Evolutionary conservation across 2,888 invertebrate genomes (phyloP), one percentile per base, ranked within the genome.

Genomic region (Syritta pipiens): DNA sequence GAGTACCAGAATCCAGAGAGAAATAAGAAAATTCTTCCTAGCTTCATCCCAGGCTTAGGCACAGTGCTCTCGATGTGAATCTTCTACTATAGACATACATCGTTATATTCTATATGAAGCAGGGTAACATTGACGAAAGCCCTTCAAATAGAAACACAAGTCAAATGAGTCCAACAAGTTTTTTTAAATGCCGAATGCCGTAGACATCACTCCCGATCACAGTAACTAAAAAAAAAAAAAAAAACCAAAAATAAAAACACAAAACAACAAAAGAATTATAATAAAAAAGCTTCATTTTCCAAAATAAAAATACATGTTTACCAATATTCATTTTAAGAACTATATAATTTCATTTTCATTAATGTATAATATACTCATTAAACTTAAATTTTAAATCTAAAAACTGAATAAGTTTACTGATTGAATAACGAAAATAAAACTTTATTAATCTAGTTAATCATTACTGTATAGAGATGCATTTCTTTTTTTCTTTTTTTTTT

Each of bases 321-420:
- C 62, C 86, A 86, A 85, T 86, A 85, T 86, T 85, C 82, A 83
- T 85, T 85, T 86, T 84, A 86, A 85, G 85, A 86, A 85, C 84
- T 82, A 69, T 79, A 83, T 86, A 83, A 86, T 83, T 84, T 83
- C 82, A 83, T 68, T 83, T 81, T 82, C 37, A 37, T 63, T 77
- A 62, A 81, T 72, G 81, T 63, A 74, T 75, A 57, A 62, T 74
- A 76, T 77, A 79, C 82, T 82, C 74, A 83, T 77, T 83, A 81
- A 83, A 63, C 82, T 82, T 82, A 81, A 82, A 74, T 82, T 77
- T 82, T 82, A 83, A 83, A 82, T 9, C 82, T 84, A 85, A 84
- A 83, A 85, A 86, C 32, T 84, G 83, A 84, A 83, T 84, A 84
- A 83, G 84, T 84, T 84, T 84, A 86, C 84, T 84, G 83, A 84